Conservation (phyloP, 1,140 invertebrate genomes). For the Leptopilina clavipes region DNA sequence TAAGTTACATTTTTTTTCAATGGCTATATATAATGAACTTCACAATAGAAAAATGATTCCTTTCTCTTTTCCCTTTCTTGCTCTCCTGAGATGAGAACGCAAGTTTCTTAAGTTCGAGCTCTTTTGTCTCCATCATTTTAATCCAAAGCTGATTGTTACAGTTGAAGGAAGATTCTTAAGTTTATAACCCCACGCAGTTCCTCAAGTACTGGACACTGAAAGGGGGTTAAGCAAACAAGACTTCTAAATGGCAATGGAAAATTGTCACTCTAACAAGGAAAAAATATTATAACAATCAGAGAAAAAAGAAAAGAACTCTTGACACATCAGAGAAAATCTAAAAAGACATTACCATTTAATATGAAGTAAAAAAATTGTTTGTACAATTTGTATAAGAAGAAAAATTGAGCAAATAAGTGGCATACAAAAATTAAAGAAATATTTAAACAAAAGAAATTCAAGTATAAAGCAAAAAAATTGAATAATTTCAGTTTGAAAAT, state of each 20-base stretch:
- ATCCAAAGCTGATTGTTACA: slow-evolving; percentile 14
- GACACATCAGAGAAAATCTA: too few relatives aligned
- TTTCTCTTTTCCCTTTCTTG: neutral
- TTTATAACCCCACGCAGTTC: neutral
- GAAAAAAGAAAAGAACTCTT: too few relatives aligned
- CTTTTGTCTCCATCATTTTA: slow-evolving; percentile 30
- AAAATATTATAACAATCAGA: neutral
- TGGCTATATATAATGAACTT: neutral
- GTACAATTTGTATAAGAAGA: too few relatives aligned
- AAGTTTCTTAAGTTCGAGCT: slow-evolving; percentile 11
- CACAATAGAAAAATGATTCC: neutral
- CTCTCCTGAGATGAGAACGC: slow-evolving; percentile 10
- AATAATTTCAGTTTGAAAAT: too few relatives aligned
- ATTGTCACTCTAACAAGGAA: neutral
- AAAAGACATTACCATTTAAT: too few relatives aligned
- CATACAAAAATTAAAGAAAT: too few relatives aligned
- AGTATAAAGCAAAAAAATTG: too few relatives aligned
- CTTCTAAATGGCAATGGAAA: neutral
- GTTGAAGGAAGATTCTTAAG: slow-evolving; percentile 25
- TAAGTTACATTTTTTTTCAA: neutral
- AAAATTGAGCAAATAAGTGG: too few relatives aligned
- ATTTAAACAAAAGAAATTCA: too few relatives aligned
- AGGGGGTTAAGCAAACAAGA: neutral
- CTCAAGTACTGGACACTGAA: slow-evolving; percentile 22
- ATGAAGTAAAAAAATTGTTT: too few relatives aligned